Evolutionary conservation across 2,797 vertebrate genomes (phyloP).

Genomic region (Anguilla marmorata): DNA sequence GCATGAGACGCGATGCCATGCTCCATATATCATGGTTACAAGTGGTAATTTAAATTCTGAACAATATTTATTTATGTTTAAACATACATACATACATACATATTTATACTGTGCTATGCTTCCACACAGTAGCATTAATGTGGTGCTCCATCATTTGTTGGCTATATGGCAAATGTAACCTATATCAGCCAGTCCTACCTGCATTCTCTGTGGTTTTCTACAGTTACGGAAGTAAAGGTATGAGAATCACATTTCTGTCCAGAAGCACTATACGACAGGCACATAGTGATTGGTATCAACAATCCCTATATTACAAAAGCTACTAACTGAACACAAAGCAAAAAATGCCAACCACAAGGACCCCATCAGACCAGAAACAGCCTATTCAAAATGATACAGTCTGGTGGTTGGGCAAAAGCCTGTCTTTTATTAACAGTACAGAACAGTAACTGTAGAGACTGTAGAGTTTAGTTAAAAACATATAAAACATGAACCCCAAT

Average conservation of each 20-base stretch:
- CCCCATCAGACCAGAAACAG: background rate
- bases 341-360: background rate
- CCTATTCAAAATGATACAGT: background rate
- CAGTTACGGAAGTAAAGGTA: background rate
- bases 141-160: background rate
- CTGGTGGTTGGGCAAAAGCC: background rate
- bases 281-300: background rate
- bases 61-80: constrained; percentile 1
- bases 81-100: background rate
- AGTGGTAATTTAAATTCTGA: background rate
- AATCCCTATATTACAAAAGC: background rate
- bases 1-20: no score
- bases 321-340: background rate
- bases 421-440: background rate
- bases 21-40: background rate
- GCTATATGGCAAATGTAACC: background rate
- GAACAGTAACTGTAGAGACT: background rate
- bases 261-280: background rate
- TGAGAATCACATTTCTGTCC: background rate
- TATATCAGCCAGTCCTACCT: background rate
- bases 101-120: background rate
- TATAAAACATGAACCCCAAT: background rate
- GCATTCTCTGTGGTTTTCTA: background rate
- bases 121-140: no score
- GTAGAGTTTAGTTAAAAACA: background rate